Conservation (phyloP, 2,113 vertebrate genomes). For the Vicugna pacos region DNA sequence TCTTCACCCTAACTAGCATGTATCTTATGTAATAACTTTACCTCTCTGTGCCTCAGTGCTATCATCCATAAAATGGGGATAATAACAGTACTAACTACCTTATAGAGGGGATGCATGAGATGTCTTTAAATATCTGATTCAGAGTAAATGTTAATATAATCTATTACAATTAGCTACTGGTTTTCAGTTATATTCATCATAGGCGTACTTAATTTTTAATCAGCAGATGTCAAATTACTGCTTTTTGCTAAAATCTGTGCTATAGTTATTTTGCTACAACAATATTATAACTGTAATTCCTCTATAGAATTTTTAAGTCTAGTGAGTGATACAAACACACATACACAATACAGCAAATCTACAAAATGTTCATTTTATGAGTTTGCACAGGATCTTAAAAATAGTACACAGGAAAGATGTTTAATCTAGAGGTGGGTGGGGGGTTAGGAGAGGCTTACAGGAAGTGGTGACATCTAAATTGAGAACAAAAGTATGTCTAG, state of each 20-base stretch:
- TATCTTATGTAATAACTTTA: neutral
- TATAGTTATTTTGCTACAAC: neutral
- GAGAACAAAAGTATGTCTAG: neutral
- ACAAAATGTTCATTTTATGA: neutral
- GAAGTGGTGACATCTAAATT: neutral
- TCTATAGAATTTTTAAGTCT: neutral
- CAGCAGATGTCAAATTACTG: neutral
- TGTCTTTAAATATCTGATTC: neutral
- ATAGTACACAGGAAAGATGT: neutral
- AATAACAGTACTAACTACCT: neutral
- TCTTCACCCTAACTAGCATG: neutral
- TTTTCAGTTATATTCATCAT: neutral
- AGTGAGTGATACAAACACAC: neutral
- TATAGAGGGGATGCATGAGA: neutral
- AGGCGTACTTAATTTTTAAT: neutral
- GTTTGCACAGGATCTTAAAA: neutral
- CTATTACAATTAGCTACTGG: neutral
- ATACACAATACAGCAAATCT: neutral
- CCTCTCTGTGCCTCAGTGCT: neutral
- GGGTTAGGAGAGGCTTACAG: neutral
- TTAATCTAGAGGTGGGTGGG: neutral
- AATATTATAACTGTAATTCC: neutral
- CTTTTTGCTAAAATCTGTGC: neutral
- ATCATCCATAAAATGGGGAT: neutral
- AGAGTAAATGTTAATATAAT: neutral